phyloP scores from a whole-genome alignment of 1,140 invertebrate genomes.

The Atta texana region DNA sequence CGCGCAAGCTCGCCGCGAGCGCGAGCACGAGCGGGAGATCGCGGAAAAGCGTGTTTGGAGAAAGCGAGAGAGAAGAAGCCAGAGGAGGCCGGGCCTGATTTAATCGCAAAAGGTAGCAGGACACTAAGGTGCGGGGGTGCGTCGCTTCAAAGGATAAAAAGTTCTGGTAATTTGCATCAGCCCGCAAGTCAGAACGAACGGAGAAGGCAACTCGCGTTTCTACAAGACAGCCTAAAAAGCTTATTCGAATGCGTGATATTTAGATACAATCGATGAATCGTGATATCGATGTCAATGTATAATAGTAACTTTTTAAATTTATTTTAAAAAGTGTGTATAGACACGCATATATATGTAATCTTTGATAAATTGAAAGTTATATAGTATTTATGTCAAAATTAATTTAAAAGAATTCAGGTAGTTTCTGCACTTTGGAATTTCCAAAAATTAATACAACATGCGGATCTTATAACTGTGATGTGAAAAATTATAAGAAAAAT shows the following conservation, averaged over 20 bases:
- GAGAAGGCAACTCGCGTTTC: slow-evolving; percentile 56
- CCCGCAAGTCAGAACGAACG: slow-evolving; percentile 16
- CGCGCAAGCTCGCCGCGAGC: slow-evolving; percentile 71
- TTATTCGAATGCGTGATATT: neutral
- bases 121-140: slow-evolving; percentile 34
- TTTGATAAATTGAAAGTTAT: neutral
- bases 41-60: slow-evolving; percentile 17
- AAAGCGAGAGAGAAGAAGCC: slow-evolving; percentile 36
- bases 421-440: no score
- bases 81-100: slow-evolving; percentile 62
- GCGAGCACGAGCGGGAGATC: slow-evolving; percentile 51
- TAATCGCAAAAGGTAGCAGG: slow-evolving; percentile 69
- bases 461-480: neutral
- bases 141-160: slow-evolving; percentile 75
- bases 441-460: neutral
- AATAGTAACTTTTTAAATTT: neutral
- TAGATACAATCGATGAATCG: neutral
- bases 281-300: neutral
- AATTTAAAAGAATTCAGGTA: no score
- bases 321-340: neutral
- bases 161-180: slow-evolving; percentile 71
- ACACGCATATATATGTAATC: neutral
- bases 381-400: neutral
- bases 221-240: neutral
- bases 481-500: neutral